A percentile compares a stretch with the other conserved stretches of the same genome.
Conservation (phyloP, 2,888 invertebrate genomes). For the Xestia xanthographa region DNA sequence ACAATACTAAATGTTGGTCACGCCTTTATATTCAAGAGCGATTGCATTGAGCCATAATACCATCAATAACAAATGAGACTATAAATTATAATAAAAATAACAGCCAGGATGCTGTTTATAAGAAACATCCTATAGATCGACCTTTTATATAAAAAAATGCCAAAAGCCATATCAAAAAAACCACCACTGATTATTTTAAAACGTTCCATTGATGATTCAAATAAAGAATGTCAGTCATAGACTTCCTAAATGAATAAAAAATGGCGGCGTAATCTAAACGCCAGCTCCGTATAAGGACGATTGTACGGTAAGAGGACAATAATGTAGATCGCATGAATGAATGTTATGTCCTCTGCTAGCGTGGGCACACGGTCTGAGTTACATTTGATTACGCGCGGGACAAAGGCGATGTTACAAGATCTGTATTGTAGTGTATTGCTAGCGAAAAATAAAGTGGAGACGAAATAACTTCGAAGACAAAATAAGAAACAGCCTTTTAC, state of each 20-base stretch:
- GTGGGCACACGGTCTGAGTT: constrained; percentile 77
- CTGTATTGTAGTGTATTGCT: constrained; percentile 43
- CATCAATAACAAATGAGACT: constrained; percentile 21
- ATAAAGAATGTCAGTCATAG: constrained; percentile 38
- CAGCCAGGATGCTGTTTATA: not conserved
- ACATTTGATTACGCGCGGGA: constrained; percentile 61
- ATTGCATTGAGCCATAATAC: constrained; percentile 28
- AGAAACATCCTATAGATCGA: not conserved
- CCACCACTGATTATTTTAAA: not conserved
- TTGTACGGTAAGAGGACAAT: constrained; percentile 69
- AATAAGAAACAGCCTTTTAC: not conserved
- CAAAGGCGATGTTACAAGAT: constrained; percentile 38
- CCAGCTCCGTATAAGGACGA: constrained; percentile 43
- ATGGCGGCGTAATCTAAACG: constrained; percentile 42
- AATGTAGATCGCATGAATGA: constrained; percentile 73
- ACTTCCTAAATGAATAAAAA: constrained; percentile 32
- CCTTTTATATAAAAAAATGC: not conserved
- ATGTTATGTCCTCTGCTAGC: constrained; percentile 64
- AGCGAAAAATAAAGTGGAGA: constrained; percentile 10
- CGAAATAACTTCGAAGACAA: not conserved
- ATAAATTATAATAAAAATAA: constrained; percentile 6
- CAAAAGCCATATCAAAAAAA: not conserved
- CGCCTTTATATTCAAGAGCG: constrained; percentile 24
- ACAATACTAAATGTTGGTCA: constrained; percentile 37
- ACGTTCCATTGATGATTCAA: constrained; percentile 38